These are phyloP conservation scores for Apteryx owenii DNA, from an alignment of 2,113 vertebrate genomes.

Conservation along the genomic window DNA sequence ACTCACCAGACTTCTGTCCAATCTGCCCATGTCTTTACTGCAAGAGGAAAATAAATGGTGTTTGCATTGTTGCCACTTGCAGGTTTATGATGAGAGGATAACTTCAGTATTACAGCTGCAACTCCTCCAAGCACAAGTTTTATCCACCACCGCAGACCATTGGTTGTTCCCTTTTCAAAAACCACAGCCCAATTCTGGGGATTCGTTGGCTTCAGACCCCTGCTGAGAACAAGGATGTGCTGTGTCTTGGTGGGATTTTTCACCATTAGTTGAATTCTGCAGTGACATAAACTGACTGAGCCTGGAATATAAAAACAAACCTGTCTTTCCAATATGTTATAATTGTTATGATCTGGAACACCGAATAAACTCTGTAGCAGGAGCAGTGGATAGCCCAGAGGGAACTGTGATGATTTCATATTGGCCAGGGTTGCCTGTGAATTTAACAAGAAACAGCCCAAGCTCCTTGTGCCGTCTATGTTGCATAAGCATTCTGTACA, in stretches of 20 bases:
- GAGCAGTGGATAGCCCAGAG: background rate
- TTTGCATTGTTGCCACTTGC: background rate
- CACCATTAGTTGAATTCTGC: background rate
- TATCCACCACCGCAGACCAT: background rate
- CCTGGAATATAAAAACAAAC: background rate
- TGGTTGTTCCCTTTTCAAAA: background rate
- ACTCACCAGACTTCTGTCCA: background rate
- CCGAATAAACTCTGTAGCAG: background rate
- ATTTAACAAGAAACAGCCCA: accelerated
- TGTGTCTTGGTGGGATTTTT: background rate
- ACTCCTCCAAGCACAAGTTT: background rate
- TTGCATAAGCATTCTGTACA: accelerated
- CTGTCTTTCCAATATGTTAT: background rate
- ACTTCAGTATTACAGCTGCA: background rate
- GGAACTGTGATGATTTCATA: background rate
- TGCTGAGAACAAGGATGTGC: background rate
- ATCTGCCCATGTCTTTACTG: background rate
- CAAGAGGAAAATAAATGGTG: accelerated
- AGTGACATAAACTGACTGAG: background rate
- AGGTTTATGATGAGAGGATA: background rate
- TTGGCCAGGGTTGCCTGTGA: background rate
- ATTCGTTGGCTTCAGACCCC: accelerated
- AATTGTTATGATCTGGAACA: background rate
- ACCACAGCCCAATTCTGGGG: accelerated
- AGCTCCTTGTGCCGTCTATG: background rate